A percentile compares a stretch with the other conserved stretches of the same genome.
Evolutionary conservation across 2,113 vertebrate genomes (phyloP).

Genomic region (Macquaria australasica): DNA sequence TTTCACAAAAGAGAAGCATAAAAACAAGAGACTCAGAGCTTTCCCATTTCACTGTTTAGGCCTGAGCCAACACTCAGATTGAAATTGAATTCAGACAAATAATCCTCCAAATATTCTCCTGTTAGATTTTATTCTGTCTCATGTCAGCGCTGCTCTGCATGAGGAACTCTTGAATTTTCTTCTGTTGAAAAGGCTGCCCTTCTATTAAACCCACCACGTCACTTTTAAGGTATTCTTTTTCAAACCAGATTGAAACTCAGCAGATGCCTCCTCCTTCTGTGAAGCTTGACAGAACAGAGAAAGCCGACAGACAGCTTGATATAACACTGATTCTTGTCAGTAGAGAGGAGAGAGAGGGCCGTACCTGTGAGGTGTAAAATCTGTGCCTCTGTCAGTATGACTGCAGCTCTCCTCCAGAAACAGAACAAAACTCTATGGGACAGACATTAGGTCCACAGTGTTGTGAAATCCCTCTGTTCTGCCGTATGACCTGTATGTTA

Average conservation of each 20-base stretch:
- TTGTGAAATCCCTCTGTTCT: not conserved
- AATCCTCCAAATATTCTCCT: not conserved
- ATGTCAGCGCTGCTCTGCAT: constrained; percentile 1
- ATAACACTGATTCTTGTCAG: constrained; percentile 5
- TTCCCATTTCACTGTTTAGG: not conserved
- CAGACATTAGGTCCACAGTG: not conserved
- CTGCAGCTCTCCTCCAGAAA: not conserved
- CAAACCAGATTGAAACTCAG: not conserved
- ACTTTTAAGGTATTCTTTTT: not conserved
- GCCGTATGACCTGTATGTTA: too few species aligned
- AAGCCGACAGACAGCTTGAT: constrained; percentile 2
- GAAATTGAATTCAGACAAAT: not conserved
- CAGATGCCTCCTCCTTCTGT: not conserved
- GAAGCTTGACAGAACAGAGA: constrained; percentile 6
- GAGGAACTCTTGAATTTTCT: not conserved
- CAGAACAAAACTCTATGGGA: not conserved
- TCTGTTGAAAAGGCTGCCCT: constrained; percentile 3
- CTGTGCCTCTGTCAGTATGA: not conserved
- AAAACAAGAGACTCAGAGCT: not conserved
- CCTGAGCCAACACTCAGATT: not conserved
- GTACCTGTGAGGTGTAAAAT: not conserved
- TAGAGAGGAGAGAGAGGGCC: not conserved
- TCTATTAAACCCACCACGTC: not conserved
- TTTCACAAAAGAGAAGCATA: not conserved
- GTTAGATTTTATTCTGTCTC: constrained; percentile 10